Base-by-base conservation (phyloP, 2,888 invertebrate species). In the Troides oblongomaculatus region DNA sequence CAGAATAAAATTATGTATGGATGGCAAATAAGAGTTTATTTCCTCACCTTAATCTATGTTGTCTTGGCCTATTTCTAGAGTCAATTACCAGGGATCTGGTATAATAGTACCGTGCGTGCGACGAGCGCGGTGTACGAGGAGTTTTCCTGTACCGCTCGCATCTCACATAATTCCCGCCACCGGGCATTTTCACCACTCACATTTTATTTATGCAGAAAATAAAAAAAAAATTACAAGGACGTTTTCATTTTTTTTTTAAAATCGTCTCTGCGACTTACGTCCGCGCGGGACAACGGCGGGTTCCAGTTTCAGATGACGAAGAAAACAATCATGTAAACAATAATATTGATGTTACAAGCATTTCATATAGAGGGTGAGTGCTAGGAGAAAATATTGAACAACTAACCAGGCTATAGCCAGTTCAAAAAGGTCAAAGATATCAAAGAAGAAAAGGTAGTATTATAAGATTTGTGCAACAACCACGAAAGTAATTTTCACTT, bases 251-350 rank as follows among this genome's bases (percentile, higher is more conserved):
- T 69, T 69, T 65, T 64, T 69, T 69, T 69, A 50, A 57, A 69
- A 66, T 63, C 63, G 56, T 63, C 65, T 66, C 63, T 50, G 62
- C 21, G 69, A 84, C 80, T 85, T 83, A 80, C 85, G 84, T 79
- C 80, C 81, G 79, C 74, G 74, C 76, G 72, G 72, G 71, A 70
- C 70, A 74, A 73, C 75, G 77, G 74, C 73, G 75, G 77, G 74
- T 74, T 77, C 78, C 78, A 77, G 82, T 80, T 86, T 84, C 84
- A 81, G 78, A 80, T 87, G 87, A 85, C 87, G 78, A 86, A 86
- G 84, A 84, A 81, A 84, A 85, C 86, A 88, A 85, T 82, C 81
- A 79, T 79, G 86, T 87, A 88, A 90, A 90, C 91, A 90, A 89
- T 88, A 84, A 84, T 86, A 85, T 87, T 89, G 84, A 85, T 84